Percentiles rank a stretch among this genome's conserved stretches.
Conservation (phyloP, 2,888 invertebrate species). For the Synanthedon tipuliformis region DNA sequence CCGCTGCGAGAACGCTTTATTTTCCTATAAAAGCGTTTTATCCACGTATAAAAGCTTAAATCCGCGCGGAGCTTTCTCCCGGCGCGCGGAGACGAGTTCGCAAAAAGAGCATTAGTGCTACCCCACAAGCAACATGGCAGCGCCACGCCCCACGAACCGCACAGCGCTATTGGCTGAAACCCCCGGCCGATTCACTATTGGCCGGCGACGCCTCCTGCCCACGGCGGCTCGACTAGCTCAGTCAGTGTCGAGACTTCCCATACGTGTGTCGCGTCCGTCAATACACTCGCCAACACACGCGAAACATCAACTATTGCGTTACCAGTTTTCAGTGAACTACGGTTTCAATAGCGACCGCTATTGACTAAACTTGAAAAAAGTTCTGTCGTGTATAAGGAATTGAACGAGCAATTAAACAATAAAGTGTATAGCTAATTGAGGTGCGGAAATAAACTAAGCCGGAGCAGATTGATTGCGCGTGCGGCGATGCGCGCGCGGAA, state of each 20-base stretch:
- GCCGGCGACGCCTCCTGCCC: constrained; percentile 18
- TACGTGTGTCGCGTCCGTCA: constrained; percentile 12
- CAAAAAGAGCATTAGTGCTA: constrained; percentile 64
- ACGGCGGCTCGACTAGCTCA: constrained; percentile 20
- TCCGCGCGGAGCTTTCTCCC: constrained; percentile 67
- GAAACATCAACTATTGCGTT: not conserved
- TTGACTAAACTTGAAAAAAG: too few species aligned
- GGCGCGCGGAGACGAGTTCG: constrained; percentile 54
- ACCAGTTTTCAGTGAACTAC: too few species aligned
- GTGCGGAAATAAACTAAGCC: not conserved
- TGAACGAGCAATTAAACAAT: constrained; percentile 2
- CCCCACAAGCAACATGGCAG: constrained; percentile 50
- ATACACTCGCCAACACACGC: constrained; percentile 12
- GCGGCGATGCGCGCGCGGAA: constrained; percentile 18
- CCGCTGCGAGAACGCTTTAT: constrained; percentile 67
- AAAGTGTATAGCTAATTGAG: constrained; percentile 6
- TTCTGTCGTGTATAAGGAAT: not conserved
- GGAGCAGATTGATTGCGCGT: constrained; percentile 2
- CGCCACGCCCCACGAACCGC: constrained; percentile 46
- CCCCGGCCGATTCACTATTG: constrained; percentile 25
- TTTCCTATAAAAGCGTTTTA: constrained; percentile 69
- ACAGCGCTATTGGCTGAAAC: constrained; percentile 14
- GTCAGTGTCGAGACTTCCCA: constrained; percentile 30
- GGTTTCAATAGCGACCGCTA: too few species aligned
- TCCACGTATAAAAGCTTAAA: constrained; percentile 70